phyloP scores from a whole-genome alignment of 37 sponge, comb jelly and placozoan species.

The Aplysina aerophoba region DNA sequence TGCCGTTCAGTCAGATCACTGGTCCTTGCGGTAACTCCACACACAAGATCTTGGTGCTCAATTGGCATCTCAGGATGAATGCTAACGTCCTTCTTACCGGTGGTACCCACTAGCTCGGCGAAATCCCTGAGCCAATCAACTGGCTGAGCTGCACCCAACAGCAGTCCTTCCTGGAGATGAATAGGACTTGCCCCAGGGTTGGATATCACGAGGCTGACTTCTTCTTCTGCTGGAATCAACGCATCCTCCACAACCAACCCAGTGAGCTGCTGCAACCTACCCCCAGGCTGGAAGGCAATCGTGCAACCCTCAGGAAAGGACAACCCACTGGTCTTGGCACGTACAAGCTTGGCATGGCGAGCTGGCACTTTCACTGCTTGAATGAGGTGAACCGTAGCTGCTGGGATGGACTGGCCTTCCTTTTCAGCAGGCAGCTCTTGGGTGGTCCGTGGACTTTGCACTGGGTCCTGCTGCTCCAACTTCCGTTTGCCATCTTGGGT shows the following conservation, averaged over 20 bases:
- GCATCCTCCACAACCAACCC: neutral
- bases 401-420: neutral
- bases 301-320: neutral
- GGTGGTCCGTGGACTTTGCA: neutral
- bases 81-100: no score
- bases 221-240: neutral
- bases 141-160: no score
- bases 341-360: slow-evolving; percentile 6
- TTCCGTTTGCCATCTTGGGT: neutral
- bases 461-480: neutral
- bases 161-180: no score
- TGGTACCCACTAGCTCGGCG: no score
- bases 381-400: slow-evolving; percentile 18
- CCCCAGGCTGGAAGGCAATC: neutral
- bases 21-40: no score
- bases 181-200: neutral
- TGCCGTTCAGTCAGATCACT: no score
- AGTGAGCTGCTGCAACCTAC: neutral
- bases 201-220: neutral
- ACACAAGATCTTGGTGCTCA: no score
- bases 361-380: slow-evolving; percentile 19
- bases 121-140: no score
- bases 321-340: no score
- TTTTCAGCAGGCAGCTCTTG: neutral
- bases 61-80: no score